phyloP scores from a whole-genome alignment of 2,888 invertebrate genomes.

The Imbricaverruca yamaguchii region DNA sequence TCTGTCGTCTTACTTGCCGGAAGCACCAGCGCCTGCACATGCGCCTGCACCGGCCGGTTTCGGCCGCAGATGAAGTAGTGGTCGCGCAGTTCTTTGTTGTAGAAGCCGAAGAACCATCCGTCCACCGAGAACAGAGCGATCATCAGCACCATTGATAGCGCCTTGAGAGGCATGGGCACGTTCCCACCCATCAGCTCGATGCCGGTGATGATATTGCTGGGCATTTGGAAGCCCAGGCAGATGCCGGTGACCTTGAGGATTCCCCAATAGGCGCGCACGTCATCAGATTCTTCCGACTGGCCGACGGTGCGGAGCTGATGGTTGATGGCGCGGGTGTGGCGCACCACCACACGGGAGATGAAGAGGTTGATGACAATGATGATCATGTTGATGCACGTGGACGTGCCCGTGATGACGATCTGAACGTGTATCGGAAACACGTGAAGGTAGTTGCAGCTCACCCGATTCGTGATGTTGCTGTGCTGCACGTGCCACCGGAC shows the following conservation, averaged over 20 bases:
- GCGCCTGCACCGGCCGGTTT: too few species aligned
- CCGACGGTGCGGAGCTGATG: background rate
- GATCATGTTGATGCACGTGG: background rate
- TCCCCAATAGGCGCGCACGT: background rate
- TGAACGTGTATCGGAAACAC: background rate
- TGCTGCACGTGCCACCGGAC: too few species aligned
- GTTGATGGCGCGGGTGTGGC: background rate
- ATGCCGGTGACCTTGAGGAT: background rate
- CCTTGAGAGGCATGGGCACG: background rate
- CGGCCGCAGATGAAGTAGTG: background rate
- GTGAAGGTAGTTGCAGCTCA: background rate
- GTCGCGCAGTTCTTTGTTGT: background rate
- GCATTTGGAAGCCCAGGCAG: background rate
- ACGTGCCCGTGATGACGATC: background rate
- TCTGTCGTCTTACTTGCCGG: too few species aligned
- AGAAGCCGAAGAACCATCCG: slow-evolving; percentile 18
- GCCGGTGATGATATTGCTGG: background rate
- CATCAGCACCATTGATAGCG: background rate
- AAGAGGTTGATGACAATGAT: background rate
- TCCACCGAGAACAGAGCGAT: background rate
- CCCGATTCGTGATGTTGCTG: too few species aligned
- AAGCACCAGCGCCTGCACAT: too few species aligned
- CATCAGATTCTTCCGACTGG: background rate
- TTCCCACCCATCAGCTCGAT: background rate
- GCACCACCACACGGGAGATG: background rate